These are phyloP conservation scores for Volucella inflata DNA, from an alignment of 2,888 invertebrate genomes.

Conservation along the genomic window DNA sequence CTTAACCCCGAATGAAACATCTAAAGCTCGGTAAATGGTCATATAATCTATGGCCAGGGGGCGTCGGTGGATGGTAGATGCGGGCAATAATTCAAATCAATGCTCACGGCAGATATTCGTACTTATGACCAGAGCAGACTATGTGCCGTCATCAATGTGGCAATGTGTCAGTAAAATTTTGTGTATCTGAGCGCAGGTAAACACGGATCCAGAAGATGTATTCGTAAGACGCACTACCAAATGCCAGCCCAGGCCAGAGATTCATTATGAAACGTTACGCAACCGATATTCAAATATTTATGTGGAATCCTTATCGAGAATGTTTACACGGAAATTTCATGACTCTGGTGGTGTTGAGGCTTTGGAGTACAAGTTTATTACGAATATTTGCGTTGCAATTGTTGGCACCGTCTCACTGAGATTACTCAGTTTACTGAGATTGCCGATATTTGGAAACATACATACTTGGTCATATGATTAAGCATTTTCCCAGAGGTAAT, in stretches of 20 bases:
- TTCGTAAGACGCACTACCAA: too few species aligned
- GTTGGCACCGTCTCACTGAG: neutral
- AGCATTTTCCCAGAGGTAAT: too few species aligned
- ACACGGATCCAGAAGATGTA: too few species aligned
- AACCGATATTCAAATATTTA: constrained; percentile 31
- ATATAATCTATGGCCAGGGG: constrained; percentile 30
- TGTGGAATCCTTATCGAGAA: constrained; percentile 45
- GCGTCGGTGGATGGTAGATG: neutral
- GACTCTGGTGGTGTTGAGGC: neutral
- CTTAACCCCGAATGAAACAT: constrained; percentile 1
- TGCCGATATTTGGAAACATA: too few species aligned
- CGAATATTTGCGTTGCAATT: constrained; percentile 22
- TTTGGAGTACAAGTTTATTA: constrained; percentile 17
- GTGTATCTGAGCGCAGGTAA: too few species aligned
- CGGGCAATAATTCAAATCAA: constrained; percentile 35
- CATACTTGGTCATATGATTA: too few species aligned
- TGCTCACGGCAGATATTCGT: constrained; percentile 22
- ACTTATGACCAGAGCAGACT: constrained; percentile 23
- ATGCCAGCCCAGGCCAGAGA: too few species aligned
- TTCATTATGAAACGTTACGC: constrained; percentile 29
- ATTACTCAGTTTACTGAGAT: neutral
- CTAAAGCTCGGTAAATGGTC: constrained; percentile 24
- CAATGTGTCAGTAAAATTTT: too few species aligned
- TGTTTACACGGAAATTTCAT: constrained; percentile 17
- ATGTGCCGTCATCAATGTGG: constrained; percentile 40